Percentiles rank a stretch among this genome's conserved stretches.
Evolutionary conservation across 2,797 vertebrate genomes (phyloP).

Genomic region (Poeciliopsis presidionis): DNA sequence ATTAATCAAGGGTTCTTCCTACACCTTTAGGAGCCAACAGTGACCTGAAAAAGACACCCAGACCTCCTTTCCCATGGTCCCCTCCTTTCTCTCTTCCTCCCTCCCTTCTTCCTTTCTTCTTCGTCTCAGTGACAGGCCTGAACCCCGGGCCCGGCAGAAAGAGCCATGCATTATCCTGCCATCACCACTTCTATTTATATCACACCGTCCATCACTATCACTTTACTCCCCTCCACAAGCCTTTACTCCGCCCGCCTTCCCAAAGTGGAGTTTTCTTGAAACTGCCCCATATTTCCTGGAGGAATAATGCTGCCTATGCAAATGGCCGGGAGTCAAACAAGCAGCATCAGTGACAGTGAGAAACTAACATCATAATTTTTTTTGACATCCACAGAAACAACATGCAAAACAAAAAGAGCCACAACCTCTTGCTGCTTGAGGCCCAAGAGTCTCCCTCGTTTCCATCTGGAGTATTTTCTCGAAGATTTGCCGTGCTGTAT

Average conservation of each 20-base stretch:
- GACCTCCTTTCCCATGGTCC: constrained; percentile 58
- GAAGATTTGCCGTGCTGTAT: constrained; percentile 53
- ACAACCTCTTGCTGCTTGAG: constrained; percentile 57
- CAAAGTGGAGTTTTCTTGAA: constrained; percentile 83
- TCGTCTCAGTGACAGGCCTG: constrained; percentile 82
- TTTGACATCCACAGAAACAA: constrained; percentile 57
- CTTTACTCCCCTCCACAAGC: constrained; percentile 79
- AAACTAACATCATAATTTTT: constrained; percentile 76
- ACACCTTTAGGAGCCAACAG: constrained; percentile 76
- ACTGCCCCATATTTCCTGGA: constrained; percentile 83
- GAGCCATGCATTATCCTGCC: constrained; percentile 88
- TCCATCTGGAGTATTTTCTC: constrained; percentile 50
- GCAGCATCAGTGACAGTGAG: constrained; percentile 70
- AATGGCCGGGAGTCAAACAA: constrained; percentile 75
- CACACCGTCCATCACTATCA: constrained; percentile 87
- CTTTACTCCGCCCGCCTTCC: constrained; percentile 62
- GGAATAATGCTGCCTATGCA: constrained; percentile 76
- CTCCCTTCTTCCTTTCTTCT: constrained; percentile 64
- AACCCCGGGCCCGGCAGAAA: constrained; percentile 78
- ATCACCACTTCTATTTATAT: constrained; percentile 87
- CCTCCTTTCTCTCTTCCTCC: constrained; percentile 28
- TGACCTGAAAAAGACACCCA: constrained; percentile 83
- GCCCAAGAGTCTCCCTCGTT: constrained; percentile 47
- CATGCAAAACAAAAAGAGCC: constrained; percentile 69
- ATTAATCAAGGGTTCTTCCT: constrained; percentile 84